Conservation (phyloP, 2,113 vertebrate species). For the Alethe diademata region DNA sequence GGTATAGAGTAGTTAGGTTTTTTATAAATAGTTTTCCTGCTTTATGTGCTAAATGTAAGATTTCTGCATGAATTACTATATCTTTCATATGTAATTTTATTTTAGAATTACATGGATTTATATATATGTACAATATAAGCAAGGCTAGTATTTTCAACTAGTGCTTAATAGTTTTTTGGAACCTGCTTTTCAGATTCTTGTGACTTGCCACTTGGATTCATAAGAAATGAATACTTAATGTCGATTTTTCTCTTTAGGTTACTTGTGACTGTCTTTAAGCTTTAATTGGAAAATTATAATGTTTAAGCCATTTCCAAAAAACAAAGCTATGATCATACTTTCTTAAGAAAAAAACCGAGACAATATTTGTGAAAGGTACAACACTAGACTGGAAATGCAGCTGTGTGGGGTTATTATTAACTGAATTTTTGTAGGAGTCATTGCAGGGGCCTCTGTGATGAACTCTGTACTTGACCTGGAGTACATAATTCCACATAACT, state of each 20-base stretch:
- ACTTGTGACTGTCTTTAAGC: neutral
- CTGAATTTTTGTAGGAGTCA: neutral
- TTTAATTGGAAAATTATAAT: neutral
- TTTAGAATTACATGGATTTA: neutral
- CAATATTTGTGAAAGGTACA: neutral
- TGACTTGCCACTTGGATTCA: neutral
- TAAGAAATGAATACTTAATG: neutral
- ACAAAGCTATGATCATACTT: neutral
- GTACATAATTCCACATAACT: neutral
- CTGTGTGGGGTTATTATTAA: neutral
- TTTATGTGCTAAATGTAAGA: neutral
- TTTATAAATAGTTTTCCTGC: neutral
- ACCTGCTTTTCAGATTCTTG: neutral
- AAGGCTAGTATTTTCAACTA: neutral
- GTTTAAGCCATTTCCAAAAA: neutral
- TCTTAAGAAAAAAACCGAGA: neutral
- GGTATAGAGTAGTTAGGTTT: neutral
- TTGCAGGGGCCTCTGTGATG: neutral
- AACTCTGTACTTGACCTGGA: neutral
- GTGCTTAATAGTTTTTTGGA: neutral
- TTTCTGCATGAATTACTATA: neutral
- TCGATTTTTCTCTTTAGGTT: neutral
- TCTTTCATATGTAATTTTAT: neutral
- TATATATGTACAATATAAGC: neutral
- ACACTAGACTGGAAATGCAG: neutral